These are phyloP conservation scores for Nomada lathburiana DNA, from an alignment of 2,888 invertebrate species.

Conservation along the genomic window DNA sequence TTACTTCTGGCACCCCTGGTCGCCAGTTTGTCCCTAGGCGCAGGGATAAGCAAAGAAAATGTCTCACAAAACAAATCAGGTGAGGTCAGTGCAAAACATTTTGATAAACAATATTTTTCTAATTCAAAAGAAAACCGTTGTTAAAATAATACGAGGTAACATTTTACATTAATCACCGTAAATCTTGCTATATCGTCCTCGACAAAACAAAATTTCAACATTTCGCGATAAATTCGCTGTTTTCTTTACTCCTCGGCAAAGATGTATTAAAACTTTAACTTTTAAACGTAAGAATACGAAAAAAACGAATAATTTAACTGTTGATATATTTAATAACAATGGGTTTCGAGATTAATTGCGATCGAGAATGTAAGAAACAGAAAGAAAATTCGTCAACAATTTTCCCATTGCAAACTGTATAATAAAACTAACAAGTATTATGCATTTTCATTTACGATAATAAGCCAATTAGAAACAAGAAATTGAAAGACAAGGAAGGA, in stretches of 20 bases:
- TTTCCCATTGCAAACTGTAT: too few species aligned
- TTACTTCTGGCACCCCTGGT: too few species aligned
- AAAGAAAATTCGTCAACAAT: too few species aligned
- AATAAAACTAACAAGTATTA: neutral
- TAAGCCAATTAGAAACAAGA: constrained; percentile 21
- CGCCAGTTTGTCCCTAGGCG: too few species aligned
- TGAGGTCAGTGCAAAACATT: constrained; percentile 23
- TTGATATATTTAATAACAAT: too few species aligned
- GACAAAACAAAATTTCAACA: too few species aligned
- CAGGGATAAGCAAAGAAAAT: constrained; percentile 16
- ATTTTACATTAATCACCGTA: neutral
- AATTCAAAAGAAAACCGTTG: too few species aligned
- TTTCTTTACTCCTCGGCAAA: too few species aligned
- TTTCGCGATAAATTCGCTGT: neutral
- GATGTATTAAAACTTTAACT: neutral
- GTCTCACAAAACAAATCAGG: constrained; percentile 31
- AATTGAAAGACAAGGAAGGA: constrained; percentile 4
- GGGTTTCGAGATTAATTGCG: too few species aligned
- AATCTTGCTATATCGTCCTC: neutral
- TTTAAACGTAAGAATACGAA: neutral
- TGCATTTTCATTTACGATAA: neutral
- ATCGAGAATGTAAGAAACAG: too few species aligned
- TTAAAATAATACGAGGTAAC: neutral
- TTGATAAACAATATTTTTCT: neutral
- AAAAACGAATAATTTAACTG: too few species aligned